Conservation (phyloP, 2,797 vertebrate species). For the Notamacropus eugenii region DNA sequence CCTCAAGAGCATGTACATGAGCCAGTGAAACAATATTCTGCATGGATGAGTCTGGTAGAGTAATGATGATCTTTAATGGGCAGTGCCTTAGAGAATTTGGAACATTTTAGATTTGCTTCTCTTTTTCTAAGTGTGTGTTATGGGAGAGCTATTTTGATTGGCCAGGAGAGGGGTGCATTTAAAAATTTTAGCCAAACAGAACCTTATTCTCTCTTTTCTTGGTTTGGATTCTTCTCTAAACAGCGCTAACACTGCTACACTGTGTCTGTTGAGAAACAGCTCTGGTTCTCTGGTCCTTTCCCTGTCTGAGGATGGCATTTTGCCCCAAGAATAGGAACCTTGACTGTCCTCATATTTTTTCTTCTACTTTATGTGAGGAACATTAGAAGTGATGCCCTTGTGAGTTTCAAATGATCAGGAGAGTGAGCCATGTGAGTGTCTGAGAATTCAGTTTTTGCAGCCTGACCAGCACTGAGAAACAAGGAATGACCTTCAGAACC, state of each 20-base stretch:
- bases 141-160: not conserved
- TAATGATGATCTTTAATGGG: not conserved
- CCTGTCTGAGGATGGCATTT: not conserved
- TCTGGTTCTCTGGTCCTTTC: not conserved
- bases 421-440: not conserved
- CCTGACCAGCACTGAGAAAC: not conserved
- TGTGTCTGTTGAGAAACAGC: not conserved
- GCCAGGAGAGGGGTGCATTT: not conserved
- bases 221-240: not conserved
- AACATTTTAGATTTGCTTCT: not conserved
- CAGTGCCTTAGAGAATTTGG: not conserved
- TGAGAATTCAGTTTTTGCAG: not conserved
- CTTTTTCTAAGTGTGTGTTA: not conserved
- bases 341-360: not conserved
- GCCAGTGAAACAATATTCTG: not conserved
- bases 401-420: not conserved
- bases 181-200: not conserved
- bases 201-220: not conserved
- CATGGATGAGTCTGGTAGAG: not conserved
- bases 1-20: not conserved
- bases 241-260: not conserved
- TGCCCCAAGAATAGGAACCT: not conserved
- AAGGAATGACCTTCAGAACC: not conserved
- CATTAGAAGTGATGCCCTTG: not conserved
- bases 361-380: not conserved